phyloP scores from a whole-genome alignment of 92 coral and sea anemone genomes.

The Meandrina meandrites region DNA sequence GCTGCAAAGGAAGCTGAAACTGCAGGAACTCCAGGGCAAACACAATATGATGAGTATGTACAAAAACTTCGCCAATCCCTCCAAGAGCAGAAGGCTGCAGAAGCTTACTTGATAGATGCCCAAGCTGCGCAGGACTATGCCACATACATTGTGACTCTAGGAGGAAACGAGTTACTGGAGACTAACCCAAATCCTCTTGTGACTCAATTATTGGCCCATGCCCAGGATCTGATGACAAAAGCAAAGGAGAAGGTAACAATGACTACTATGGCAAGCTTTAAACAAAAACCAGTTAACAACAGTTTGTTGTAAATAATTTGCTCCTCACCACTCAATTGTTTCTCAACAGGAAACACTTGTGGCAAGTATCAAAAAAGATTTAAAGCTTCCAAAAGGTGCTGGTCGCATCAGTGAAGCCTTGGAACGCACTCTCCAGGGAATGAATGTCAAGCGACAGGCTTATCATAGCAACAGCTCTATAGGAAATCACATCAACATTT shows the following conservation, averaged over 20 bases:
- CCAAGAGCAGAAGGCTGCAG: no score
- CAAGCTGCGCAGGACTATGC: no score
- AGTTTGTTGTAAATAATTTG: neutral
- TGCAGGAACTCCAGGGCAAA: no score
- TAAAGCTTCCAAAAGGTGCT: neutral
- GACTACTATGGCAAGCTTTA: neutral
- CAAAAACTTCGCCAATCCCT: neutral
- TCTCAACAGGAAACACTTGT: constrained; percentile 4
- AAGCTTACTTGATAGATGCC: no score
- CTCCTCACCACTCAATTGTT: no score
- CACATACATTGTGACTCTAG: no score
- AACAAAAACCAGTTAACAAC: neutral
- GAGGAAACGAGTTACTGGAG: no score
- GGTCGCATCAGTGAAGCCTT: constrained; percentile 4
- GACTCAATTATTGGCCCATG: no score
- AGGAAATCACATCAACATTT: constrained; percentile 37
- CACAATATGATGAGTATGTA: neutral
- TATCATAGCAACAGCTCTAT: constrained; percentile 33
- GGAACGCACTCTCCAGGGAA: neutral
- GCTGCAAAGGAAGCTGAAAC: neutral
- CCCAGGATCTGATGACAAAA: no score
- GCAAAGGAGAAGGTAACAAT: no score
- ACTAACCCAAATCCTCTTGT: no score
- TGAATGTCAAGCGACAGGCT: constrained; percentile 36
- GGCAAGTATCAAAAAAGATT: neutral